Conservation (phyloP, 2,113 vertebrate genomes). For the Rhombomys opimus region DNA sequence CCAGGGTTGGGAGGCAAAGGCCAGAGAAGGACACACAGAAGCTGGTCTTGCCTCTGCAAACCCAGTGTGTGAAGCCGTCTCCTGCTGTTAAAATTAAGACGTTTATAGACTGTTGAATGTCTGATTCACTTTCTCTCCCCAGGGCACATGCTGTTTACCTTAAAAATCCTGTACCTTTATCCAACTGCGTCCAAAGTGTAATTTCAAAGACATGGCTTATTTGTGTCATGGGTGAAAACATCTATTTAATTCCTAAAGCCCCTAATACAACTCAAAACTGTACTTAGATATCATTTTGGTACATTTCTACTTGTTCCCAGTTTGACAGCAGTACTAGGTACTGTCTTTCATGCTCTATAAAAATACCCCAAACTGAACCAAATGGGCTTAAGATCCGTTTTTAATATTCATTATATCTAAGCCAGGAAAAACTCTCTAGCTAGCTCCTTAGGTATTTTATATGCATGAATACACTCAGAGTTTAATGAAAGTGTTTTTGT, state of each 20-base stretch:
- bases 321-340: neutral
- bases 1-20: neutral
- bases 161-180: slow-evolving; percentile 44
- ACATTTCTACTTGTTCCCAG: slow-evolving; percentile 45
- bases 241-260: slow-evolving; percentile 55
- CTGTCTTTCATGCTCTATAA: slow-evolving; percentile 35
- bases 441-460: slow-evolving; percentile 69
- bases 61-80: slow-evolving; percentile 1
- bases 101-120: neutral
- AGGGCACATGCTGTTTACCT: neutral
- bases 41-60: slow-evolving; percentile 37
- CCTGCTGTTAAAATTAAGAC: slow-evolving; percentile 18
- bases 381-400: slow-evolving; percentile 52
- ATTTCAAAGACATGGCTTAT: slow-evolving; percentile 46
- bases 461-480: slow-evolving; percentile 78
- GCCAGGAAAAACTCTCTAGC: slow-evolving; percentile 71
- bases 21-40: neutral
- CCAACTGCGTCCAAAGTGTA: slow-evolving; percentile 57
- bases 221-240: neutral
- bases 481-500: slow-evolving; percentile 75
- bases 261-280: slow-evolving; percentile 53
- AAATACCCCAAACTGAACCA: slow-evolving; percentile 63
- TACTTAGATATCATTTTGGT: slow-evolving; percentile 50
- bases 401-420: slow-evolving; percentile 71
- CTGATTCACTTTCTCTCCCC: neutral